Evolutionary conservation across 1,140 invertebrate genomes (phyloP), one percentile per base, ranked within the genome.

Genomic region (Palaemon carinicauda): DNA sequence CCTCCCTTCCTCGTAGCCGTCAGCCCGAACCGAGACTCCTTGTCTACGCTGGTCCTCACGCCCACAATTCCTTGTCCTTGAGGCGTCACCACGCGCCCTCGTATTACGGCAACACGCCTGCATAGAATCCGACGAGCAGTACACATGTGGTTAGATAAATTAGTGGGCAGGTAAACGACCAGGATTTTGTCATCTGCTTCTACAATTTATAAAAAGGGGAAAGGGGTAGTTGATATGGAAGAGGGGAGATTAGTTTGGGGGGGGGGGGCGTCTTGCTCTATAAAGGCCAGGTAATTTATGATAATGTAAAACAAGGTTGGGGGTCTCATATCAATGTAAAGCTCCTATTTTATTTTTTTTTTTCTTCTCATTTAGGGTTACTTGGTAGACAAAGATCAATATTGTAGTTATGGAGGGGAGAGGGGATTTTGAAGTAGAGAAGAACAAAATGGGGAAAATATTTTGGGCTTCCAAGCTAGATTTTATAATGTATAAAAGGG

Each of bases 91-190:
- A 99, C 97, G 92, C 97, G 96, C 87, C 98, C 98, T 90, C 98
- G 94, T 94, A 99, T 98, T 90, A 99, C 98, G 90, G 98, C 98
- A 90, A 98, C 98, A 92, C 98, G 97, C 93, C 98, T 99, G 83
- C n/a, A 51, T 65, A 71, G 21, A 51, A 27, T 17, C 21, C 75
- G 60, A 50, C 1, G 53, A 50, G 31, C 21, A 50, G 53, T 54
- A 15, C 74, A 69, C 21, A 85, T 33, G 29, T 52, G 7, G 81
- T 60, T 77, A 50, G 81, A 53, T 33, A 75, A 56, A 29, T 29
- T 27, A 51, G 73, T 51, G 81, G 15, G 19, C 1, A 24, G 52
- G 81, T 69, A 29, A 29, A 27, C 12, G 14, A 82, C 19, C 10
- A 81, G 17, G 73, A 50, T 33, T 65, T 65, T 51, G 41, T 1